Evolutionary conservation across 2,113 vertebrate species (phyloP).

Genomic region (Pelecanus crispus): DNA sequence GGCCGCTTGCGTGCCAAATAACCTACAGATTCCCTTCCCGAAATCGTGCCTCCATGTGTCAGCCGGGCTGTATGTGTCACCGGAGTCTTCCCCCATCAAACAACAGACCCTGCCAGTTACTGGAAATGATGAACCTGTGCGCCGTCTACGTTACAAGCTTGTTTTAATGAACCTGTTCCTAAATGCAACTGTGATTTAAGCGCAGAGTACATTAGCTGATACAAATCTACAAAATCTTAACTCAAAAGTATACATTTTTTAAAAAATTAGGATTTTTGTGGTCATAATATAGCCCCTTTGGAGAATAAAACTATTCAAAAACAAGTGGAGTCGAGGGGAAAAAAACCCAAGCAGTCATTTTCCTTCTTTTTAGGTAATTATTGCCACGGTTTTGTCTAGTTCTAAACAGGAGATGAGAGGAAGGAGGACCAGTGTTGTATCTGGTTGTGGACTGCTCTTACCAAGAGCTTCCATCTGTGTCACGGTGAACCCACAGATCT

Average conservation of each 20-base stretch:
- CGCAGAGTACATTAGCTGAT: not conserved
- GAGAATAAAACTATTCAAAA: not conserved
- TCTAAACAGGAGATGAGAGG: not conserved
- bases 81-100: not conserved
- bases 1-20: rapidly evolving
- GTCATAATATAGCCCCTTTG: not conserved
- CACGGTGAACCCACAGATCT: not conserved
- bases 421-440: not conserved
- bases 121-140: rapidly evolving
- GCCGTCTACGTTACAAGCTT: rapidly evolving
- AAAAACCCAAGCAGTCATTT: not conserved
- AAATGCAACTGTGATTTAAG: not conserved
- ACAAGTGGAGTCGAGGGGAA: rapidly evolving
- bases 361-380: not conserved
- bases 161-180: not conserved
- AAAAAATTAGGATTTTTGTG: not conserved
- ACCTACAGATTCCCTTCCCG: not conserved
- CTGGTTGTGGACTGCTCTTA: not conserved
- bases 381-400: not conserved
- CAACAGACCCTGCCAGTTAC: not conserved
- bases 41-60: not conserved
- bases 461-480: not conserved
- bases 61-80: rapidly evolving
- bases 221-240: not conserved
- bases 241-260: not conserved